These are phyloP conservation scores for Drosophila parvula DNA, from an alignment of 1,140 invertebrate species.

Conservation along the genomic window DNA sequence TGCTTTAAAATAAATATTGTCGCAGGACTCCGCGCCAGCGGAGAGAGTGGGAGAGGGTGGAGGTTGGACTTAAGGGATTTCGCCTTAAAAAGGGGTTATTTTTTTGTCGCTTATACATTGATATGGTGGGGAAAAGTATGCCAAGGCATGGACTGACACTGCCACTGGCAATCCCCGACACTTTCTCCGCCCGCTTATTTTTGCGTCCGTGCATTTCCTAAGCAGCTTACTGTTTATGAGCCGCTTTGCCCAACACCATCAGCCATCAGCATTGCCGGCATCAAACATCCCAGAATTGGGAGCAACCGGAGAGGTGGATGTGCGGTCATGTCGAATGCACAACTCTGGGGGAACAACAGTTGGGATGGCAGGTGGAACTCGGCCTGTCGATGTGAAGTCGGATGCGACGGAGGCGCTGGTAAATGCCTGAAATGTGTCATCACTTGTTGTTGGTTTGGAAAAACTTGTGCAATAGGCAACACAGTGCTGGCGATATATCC, in stretches of 20 bases:
- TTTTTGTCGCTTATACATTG: constrained; percentile 65
- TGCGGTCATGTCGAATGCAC: constrained; percentile 29
- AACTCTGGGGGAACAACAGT: constrained; percentile 51
- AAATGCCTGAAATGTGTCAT: constrained; percentile 74
- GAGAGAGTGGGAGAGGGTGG: not conserved
- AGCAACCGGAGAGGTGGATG: constrained; percentile 10
- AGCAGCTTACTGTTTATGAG: constrained; percentile 79
- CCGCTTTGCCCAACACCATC: constrained; percentile 62
- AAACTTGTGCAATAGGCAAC: constrained; percentile 35
- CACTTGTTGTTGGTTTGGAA: constrained; percentile 59
- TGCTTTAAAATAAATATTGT: constrained; percentile 77
- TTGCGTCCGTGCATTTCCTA: constrained; percentile 65
- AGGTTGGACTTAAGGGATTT: constrained; percentile 64
- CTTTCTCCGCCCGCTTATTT: constrained; percentile 26
- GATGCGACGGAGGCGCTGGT: constrained; percentile 24
- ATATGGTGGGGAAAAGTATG: constrained; percentile 73
- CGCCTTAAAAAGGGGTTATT: constrained; percentile 50
- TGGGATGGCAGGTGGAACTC: constrained; percentile 27
- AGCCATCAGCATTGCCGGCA: not conserved
- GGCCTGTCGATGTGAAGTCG: constrained; percentile 4
- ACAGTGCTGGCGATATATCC: constrained; percentile 3
- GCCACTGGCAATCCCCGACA: constrained; percentile 4
- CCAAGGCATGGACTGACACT: constrained; percentile 45
- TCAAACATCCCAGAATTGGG: not conserved
- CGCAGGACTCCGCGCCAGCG: constrained; percentile 20